These are phyloP conservation scores for Theocolax elegans DNA, from an alignment of 1,140 invertebrate species.

Conservation along the genomic window DNA sequence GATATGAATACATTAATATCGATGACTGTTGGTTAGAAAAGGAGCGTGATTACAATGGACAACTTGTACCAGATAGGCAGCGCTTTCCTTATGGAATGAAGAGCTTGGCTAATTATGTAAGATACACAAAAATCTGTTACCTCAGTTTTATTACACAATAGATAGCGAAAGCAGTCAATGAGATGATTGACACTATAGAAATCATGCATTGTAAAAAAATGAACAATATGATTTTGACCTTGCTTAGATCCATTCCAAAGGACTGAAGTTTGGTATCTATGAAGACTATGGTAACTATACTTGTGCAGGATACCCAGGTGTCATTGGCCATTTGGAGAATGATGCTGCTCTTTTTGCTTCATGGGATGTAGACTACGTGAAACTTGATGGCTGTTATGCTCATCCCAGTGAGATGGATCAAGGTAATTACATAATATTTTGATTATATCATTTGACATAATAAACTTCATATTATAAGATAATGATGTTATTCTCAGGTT, in stretches of 20 bases:
- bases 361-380: constrained; percentile 97
- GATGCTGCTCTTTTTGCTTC: constrained; percentile 94
- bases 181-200: constrained; percentile 22
- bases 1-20: constrained; percentile 94
- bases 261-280: constrained; percentile 96
- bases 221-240: not conserved
- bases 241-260: constrained; percentile 87
- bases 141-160: constrained; percentile 33
- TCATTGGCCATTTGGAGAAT: constrained; percentile 83
- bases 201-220: constrained; percentile 14
- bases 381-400: constrained; percentile 95
- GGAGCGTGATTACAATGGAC: constrained; percentile 78
- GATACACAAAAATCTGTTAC: constrained; percentile 57
- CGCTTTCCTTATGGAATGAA: constrained; percentile 94
- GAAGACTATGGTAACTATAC: constrained; percentile 96
- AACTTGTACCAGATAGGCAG: constrained; percentile 85
- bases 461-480: constrained; percentile 1
- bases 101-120: constrained; percentile 90
- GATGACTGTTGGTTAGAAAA: constrained; percentile 96
- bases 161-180: constrained; percentile 31
- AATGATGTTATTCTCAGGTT: constrained; percentile 70
- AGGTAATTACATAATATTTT: constrained; percentile 63
- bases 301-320: constrained; percentile 94
- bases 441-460: constrained; percentile 9
- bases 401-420: constrained; percentile 84